Evolutionary conservation across 2,888 invertebrate genomes (phyloP), one percentile per base, ranked within the genome.

Genomic region (Ophonus ardosiacus): DNA sequence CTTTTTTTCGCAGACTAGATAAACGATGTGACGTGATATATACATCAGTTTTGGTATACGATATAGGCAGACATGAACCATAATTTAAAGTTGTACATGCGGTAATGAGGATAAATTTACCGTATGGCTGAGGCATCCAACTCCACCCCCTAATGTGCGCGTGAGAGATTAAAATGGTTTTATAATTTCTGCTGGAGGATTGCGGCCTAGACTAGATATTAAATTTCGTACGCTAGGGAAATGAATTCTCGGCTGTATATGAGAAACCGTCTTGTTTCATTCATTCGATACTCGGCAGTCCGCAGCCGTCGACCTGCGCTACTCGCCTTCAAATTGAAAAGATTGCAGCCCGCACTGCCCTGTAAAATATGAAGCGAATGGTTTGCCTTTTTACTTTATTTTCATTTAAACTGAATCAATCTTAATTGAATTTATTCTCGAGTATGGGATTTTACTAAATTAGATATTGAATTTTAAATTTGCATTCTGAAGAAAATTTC

Each of bases 121-220:
- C 38, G 38, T 31, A 13, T n/a, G n/a, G 31, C 68, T 68, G n/a
- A 68, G 10, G 68, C 31, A 68, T 68, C 68, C 31, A n/a, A n/a
- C 38, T 7, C 68, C 13, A 38, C 85, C 76, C 86, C 68, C 87
- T 86, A 86, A 86, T 86, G 87, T 86, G 87, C 85, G 63, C 87
- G 85, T 86, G 87, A 87, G 86, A 87, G 87, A 88, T 88, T 87
- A 88, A 88, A 88, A 88, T 87, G 87, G 87, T 87, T 88, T 87
- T 88, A 87, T 88, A 88, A 88, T 87, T 86, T 86, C 87, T 87
- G 86, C 81, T 85, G 80, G 86, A 84, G 85, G 63, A 86, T 85
- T 81, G 80, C 51, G 85, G 82, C 81, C 81, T 85, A 76, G 81
- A 85, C 84, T 81, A 83, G 84, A 80, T 85, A 87, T 87, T 88